Base-by-base conservation (phyloP, 2,888 invertebrate genomes). In the Eupithecia insigniata region DNA sequence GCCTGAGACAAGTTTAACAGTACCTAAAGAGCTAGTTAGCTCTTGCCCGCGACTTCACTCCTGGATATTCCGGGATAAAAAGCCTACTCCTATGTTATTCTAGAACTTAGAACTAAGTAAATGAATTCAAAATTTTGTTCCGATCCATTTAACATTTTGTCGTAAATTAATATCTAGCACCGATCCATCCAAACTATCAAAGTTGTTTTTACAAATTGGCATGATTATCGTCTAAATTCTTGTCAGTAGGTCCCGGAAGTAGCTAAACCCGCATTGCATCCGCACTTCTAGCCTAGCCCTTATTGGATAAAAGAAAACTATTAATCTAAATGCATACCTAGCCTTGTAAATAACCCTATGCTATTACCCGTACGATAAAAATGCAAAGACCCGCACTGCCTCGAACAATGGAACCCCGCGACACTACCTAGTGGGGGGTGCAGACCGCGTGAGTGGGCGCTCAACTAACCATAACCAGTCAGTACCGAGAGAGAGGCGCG, bases 401-500 rank as follows among this genome's bases (percentile, higher is more conserved):
- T 30, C 58, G 66, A 78, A 83, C 81, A 85, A 82, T 85, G 89
- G 80, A 85, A 43, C 79, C 76, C 67, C 67, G 76, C 73, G 55
- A 76, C 73, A 78, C 76, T 76, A 78, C 76, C 82, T 78, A 90
- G 90, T 86, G 89, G 92, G 90, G 90, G 90, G 85, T 84, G 84
- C 77, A 75, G 82, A 83, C 83, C 88, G 89, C 85, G 85, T 83
- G 90, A 88, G 87, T 89, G 85, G 85, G 84, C 86, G 87, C 84
- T 83, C 32, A 62, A 32, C 85, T 79, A 83, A 82, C 81, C 80
- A 79, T 79, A 83, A 82, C 81, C 80, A 79, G 81, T 83, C 55
- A 55, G 55, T 84, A 77, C 77, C 77, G 74, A 85, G 88, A 85
- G 87, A 90, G 89, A 90, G 90, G 92, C 93, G 92, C 92, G 90